Conservation (phyloP, 1,140 invertebrate species). For the Zophobas atratus region DNA sequence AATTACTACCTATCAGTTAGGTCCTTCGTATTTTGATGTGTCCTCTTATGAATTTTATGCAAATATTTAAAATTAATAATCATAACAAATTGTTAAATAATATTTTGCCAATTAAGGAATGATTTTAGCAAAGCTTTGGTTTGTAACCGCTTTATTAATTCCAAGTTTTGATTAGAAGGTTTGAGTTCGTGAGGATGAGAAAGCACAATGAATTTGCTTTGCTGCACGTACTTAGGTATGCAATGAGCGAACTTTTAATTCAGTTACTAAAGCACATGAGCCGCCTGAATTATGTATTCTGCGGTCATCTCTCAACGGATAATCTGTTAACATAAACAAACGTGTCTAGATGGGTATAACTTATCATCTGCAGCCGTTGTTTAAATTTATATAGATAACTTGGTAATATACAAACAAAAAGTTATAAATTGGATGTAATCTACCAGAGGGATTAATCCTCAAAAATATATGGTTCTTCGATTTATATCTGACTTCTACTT, state of each 20-base stretch:
- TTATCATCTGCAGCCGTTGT: conserved; percentile 39
- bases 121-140: neutral
- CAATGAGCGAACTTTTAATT: conserved; percentile 47
- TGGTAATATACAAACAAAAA: conserved; percentile 31
- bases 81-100: too few species aligned
- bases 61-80: too few species aligned
- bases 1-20: neutral
- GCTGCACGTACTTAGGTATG: conserved; percentile 40
- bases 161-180: conserved; percentile 44
- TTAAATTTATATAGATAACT: conserved; percentile 43
- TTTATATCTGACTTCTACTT: neutral
- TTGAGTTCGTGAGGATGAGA: conserved; percentile 7
- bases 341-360: conserved; percentile 44
- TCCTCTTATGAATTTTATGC: neutral
- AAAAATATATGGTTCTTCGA: conserved; percentile 4
- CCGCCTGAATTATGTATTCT: conserved; percentile 48
- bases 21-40: too few species aligned
- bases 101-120: neutral
- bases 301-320: conserved; percentile 45
- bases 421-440: conserved; percentile 29
- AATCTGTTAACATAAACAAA: conserved; percentile 48
- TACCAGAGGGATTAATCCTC: conserved; percentile 7
- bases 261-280: conserved; percentile 48
- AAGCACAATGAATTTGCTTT: conserved; percentile 41
- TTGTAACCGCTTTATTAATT: conserved; percentile 12